A percentile compares a stretch with the other conserved stretches of the same genome.
These are phyloP conservation scores for Periparus ater DNA, from an alignment of 2,797 vertebrate species.

Conservation along the genomic window DNA sequence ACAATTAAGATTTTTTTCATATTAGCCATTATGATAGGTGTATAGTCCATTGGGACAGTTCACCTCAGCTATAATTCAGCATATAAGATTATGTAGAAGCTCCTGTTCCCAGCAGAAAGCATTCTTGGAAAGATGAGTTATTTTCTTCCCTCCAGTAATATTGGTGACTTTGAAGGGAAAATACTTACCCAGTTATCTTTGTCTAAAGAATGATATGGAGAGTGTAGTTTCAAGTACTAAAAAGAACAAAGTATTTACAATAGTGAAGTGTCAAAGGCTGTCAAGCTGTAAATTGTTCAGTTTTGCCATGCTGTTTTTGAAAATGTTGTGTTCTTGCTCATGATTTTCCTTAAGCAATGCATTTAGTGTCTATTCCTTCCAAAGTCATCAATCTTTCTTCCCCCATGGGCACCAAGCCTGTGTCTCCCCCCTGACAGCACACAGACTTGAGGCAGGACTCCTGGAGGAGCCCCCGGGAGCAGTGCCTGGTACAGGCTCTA, in stretches of 20 bases:
- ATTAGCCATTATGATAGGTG: background rate
- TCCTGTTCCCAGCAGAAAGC: background rate
- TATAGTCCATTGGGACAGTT: background rate
- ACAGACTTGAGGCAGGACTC: background rate
- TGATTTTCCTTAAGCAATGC: background rate
- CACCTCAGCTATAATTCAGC: background rate
- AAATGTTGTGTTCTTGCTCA: background rate
- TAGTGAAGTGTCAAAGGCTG: background rate
- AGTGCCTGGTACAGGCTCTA: background rate
- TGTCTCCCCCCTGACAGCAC: background rate
- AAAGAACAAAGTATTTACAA: background rate
- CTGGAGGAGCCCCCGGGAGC: background rate
- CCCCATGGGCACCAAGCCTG: background rate
- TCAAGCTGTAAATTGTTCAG: background rate
- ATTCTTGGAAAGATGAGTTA: background rate
- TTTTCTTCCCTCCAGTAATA: background rate
- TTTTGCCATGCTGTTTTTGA: background rate
- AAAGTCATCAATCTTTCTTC: background rate
- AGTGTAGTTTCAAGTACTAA: background rate
- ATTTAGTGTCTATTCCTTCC: background rate
- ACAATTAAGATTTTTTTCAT: background rate
- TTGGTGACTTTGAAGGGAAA: constrained; percentile 10
- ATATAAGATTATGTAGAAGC: background rate
- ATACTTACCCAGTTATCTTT: background rate
- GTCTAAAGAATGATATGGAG: background rate